Conservation (phyloP, 2,888 invertebrate species). For the Hyalella azteca region DNA sequence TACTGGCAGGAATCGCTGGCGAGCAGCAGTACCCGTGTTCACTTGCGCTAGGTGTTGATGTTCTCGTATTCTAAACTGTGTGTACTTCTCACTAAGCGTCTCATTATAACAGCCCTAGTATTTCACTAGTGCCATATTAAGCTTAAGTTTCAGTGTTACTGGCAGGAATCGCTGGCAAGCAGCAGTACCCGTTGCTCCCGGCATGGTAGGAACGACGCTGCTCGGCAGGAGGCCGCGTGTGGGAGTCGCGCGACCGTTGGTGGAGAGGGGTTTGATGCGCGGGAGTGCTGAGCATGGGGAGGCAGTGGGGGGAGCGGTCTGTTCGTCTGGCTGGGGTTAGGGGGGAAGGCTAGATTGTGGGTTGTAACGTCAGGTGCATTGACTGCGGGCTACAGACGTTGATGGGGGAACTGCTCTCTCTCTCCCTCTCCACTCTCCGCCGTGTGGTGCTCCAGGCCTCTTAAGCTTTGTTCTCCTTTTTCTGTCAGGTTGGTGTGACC, state of each 20-base stretch:
- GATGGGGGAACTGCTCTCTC: constrained; percentile 19
- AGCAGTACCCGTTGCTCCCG: constrained; percentile 1
- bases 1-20: too few relatives aligned
- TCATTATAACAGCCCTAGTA: too few relatives aligned
- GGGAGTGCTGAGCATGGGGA: too few relatives aligned
- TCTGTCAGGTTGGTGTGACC: too few relatives aligned
- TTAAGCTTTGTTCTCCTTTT: constrained; percentile 4
- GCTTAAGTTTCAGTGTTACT: too few relatives aligned
- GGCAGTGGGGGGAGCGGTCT: not conserved
- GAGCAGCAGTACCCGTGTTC: too few relatives aligned
- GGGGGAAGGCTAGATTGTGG: constrained; percentile 13
- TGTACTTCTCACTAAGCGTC: too few relatives aligned
- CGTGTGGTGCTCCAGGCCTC: not conserved
- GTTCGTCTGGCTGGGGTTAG: constrained; percentile 6
- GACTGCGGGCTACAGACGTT: constrained; percentile 24
- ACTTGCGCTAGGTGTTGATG: too few relatives aligned
- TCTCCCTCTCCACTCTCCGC: not conserved
- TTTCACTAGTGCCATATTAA: too few relatives aligned
- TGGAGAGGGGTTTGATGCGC: not conserved
- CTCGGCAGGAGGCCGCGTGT: constrained; percentile 20
- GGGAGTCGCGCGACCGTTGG: constrained; percentile 24
- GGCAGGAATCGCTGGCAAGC: too few relatives aligned
- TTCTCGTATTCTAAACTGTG: too few relatives aligned
- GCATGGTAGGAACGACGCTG: constrained; percentile 3
- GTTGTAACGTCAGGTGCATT: constrained; percentile 24